Base-by-base conservation (phyloP, 2,888 invertebrate genomes). In the Galeruca laticollis region DNA sequence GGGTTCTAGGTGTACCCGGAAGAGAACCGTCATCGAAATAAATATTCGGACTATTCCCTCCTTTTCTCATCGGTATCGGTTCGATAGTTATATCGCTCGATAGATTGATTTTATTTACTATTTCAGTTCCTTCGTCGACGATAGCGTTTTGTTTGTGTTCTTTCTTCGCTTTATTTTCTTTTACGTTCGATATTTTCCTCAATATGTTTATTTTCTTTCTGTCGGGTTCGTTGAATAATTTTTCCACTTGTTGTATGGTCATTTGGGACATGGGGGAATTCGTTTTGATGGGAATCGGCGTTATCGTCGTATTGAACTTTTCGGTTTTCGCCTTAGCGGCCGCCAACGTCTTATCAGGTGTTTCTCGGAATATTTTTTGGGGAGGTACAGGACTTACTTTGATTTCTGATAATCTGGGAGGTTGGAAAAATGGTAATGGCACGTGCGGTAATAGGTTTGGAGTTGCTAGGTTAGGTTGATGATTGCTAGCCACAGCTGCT, bases 131-230 rank as follows among this genome's bases (percentile, higher is more conserved):
- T 73, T 87, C 87, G 60, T 87, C 87, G 2, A 86, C 85, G 31
- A 87, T 80, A 33, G 87, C 78, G 73, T 84, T 85, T 0, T 86
- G 85, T 0, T 86, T 85, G 75, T 82, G 84, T 20, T 86, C 85
- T 69, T 86, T 87, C n/a, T 83, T 83, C 2, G 76, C 68, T 60
- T 83, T 81, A 56, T 67, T 76, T n/a, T 87, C 91, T 84, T 91
- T 92, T 31, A 90, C 90, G 84, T 92, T 92, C 71, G 94, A 92
- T 83, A 95, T 94, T 86, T 94, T 94, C 83, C 94, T 95, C 81
- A 95, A 93, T 82, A 95, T 94, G 86, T 94, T 95, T 49, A 94
- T 87, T 83, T 95, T 96, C 84, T 92, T 93, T 84, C 92, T 93
- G 83, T 95, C 94, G 0, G 94, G 94, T 84, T 94, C 94, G 11